Base-by-base conservation (phyloP, 2,797 vertebrate genomes). In the Lagodon rhomboides region DNA sequence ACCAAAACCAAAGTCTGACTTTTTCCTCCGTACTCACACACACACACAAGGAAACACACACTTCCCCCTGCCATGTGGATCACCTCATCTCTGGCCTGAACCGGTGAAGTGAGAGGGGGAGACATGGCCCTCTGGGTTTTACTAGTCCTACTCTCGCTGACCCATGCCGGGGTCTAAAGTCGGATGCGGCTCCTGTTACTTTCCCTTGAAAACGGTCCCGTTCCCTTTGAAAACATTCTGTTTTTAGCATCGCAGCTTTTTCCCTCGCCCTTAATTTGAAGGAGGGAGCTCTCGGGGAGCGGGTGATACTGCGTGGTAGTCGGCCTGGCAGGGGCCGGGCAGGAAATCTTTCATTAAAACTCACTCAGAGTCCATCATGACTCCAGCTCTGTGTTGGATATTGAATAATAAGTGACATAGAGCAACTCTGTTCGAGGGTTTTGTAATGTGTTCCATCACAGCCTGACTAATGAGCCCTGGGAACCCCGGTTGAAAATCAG, bases 291-390 rank as follows among this genome's bases (percentile, higher is more conserved):
- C 44, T 85, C 56, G 75, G 71, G 75, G 73, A 83, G 79, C 5
- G 27, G 65, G 66, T 51, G 71, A 80, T 87, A 88, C 84, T 87
- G 84, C 72, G 64, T 87, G 89, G 86, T 81, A 86, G 79, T 85
- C 6, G 6, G 72, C 62, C 84, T 86, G 85, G 81, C 86, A 85
- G 82, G 53, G 56, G 75, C 68, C 22, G 30, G 73, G 85, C 89
- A 93, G 93, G 93, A 93, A 93, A 93, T 91, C 91, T 94, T 91
- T 92, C 87, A 94, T 93, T 93, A 92, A 93, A 91, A 90, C 73
- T 87, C 85, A 79, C 84, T 93, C 85, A 90, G 66, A 18, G 70
- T 73, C 85, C 79, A 78, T 87, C 83, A 68, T 75, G 82, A 89
- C 85, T 85, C 71, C 50, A 86, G 85, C 82, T 80, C 62, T 79